These are phyloP conservation scores for Telmatherina bonti DNA, from an alignment of 2,797 vertebrate genomes.

Conservation along the genomic window DNA sequence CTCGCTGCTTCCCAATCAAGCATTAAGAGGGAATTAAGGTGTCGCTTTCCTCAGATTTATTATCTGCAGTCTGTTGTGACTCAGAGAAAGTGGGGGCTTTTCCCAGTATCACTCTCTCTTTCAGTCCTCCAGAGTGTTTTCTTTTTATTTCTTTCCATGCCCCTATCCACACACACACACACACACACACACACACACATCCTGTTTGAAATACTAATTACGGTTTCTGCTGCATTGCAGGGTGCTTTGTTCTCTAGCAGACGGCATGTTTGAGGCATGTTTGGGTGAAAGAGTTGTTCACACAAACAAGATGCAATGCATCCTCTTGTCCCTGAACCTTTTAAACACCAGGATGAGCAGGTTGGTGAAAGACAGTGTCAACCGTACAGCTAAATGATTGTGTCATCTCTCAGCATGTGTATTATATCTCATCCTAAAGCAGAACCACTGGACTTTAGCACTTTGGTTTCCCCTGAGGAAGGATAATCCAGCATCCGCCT, in stretches of 20 bases:
- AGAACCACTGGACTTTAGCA: no score
- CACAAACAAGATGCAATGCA: neutral
- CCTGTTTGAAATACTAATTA: conserved; percentile 76
- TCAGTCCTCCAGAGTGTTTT: conserved; percentile 18
- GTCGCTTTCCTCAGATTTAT: conserved; percentile 75
- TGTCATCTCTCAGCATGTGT: no score
- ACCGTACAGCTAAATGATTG: neutral
- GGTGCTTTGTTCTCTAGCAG: conserved; percentile 55
- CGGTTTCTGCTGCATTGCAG: conserved; percentile 75
- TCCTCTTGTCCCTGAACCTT: neutral
- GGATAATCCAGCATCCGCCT: no score
- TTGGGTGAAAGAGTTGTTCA: neutral
- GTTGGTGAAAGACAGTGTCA: neutral
- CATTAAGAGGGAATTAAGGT: conserved; percentile 72
- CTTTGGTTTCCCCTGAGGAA: no score
- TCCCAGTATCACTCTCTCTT: conserved; percentile 6
- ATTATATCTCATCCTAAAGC: no score
- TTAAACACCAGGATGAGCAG: neutral
- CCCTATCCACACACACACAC: conserved; percentile 14
- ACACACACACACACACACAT: conserved; percentile 35
- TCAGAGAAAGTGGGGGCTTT: conserved; percentile 35
- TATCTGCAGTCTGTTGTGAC: conserved; percentile 70
- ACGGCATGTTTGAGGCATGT: conserved; percentile 38
- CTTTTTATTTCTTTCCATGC: conserved; percentile 27
- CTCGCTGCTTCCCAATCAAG: conserved; percentile 63